Conservation (phyloP, 2,888 invertebrate genomes). For the Leucoma salicis region DNA sequence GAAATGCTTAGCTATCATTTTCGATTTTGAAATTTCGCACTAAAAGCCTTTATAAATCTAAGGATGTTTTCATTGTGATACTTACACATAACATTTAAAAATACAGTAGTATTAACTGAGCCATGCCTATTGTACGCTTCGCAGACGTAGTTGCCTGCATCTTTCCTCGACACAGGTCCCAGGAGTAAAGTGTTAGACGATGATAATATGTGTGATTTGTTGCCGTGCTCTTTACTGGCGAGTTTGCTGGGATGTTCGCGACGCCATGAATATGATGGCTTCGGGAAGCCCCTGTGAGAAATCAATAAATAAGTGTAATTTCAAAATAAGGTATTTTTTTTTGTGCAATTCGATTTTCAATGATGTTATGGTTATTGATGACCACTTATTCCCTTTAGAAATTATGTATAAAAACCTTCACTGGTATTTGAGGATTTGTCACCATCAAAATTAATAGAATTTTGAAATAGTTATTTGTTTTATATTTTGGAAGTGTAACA, state of each 20-base stretch:
- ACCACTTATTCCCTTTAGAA: too few species aligned
- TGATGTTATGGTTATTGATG: too few species aligned
- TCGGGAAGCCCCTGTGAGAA: constrained; percentile 83
- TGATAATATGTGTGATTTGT: constrained; percentile 60
- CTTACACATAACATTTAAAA: constrained; percentile 93
- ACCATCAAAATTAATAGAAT: background rate
- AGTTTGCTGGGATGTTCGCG: constrained; percentile 74
- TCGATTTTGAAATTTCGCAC: too few species aligned
- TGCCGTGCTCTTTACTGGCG: constrained; percentile 46
- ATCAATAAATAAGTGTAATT: too few species aligned
- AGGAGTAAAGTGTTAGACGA: constrained; percentile 73
- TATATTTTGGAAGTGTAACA: too few species aligned
- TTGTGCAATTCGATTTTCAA: too few species aligned
- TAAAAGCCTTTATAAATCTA: background rate
- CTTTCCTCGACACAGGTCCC: constrained; percentile 85
- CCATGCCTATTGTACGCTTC: constrained; percentile 92
- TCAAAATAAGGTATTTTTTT: too few species aligned
- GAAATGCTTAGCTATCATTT: too few species aligned
- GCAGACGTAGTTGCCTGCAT: constrained; percentile 90
- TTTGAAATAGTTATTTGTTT: too few species aligned
- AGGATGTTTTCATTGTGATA: constrained; percentile 29
- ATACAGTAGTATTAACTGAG: constrained; percentile 84
- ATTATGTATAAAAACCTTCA: too few species aligned
- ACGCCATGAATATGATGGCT: constrained; percentile 88
- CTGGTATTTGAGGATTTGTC: background rate